A percentile compares a stretch with the other conserved stretches of the same genome.
phyloP scores from a whole-genome alignment of 1,140 invertebrate genomes.

The Pseudachorutes palmiensis region DNA sequence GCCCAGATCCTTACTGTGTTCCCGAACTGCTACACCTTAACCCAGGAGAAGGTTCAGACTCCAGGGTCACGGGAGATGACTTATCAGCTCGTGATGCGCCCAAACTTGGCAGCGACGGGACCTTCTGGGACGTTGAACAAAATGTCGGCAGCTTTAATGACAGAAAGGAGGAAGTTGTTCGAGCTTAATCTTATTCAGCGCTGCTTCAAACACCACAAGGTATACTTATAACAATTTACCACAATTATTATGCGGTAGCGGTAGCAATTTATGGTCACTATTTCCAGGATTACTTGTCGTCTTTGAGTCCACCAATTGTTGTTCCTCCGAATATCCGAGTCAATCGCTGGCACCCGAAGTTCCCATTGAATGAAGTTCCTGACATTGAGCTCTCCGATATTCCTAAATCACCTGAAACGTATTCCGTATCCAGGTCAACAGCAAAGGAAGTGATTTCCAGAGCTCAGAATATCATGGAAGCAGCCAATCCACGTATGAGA shows the following conservation, averaged over 20 bases:
- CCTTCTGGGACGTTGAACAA: conserved; percentile 24
- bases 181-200: conserved; percentile 51
- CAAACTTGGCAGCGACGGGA: conserved; percentile 10
- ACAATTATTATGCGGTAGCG: not conserved
- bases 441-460: conserved; percentile 30
- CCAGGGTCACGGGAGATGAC: not conserved
- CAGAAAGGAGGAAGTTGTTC: conserved; percentile 46
- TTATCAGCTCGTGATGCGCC: conserved; percentile 13
- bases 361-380: conserved; percentile 71
- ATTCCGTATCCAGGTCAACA: not conserved
- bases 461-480: conserved; percentile 31
- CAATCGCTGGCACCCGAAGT: conserved; percentile 84
- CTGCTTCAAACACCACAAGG: conserved; percentile 61
- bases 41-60: conserved; percentile 58
- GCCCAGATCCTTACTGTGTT: conserved; percentile 78
- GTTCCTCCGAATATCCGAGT: conserved; percentile 60
- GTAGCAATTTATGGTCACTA: not conserved
- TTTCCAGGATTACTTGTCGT: conserved; percentile 58
- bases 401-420: not conserved
- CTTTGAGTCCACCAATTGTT: conserved; percentile 61
- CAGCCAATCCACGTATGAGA: conserved; percentile 28
- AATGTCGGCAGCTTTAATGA: conserved; percentile 42
- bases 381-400: conserved; percentile 42
- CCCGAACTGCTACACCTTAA: conserved; percentile 66
- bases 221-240: conserved; percentile 35